These are phyloP conservation scores for Pseudopleuronectes americanus DNA, from an alignment of 2,797 vertebrate species.

Conservation along the genomic window DNA sequence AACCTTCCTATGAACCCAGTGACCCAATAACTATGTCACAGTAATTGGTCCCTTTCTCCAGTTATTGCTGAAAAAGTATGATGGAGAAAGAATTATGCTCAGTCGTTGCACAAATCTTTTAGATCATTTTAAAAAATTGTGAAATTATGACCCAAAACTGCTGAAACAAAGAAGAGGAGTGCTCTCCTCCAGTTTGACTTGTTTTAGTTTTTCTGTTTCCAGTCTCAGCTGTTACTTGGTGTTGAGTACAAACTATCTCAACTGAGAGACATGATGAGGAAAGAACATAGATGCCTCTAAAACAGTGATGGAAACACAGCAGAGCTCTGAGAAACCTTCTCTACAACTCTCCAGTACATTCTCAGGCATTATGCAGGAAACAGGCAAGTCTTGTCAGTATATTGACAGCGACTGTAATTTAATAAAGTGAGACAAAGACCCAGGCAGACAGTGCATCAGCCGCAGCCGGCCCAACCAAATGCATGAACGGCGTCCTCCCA, in stretches of 20 bases:
- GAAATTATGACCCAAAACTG: too few species aligned
- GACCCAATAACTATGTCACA: too few species aligned
- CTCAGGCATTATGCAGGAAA: slow-evolving; percentile 16
- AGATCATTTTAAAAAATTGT: too few species aligned
- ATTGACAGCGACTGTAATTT: slow-evolving; percentile 68
- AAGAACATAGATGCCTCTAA: not conserved
- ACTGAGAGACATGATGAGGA: not conserved
- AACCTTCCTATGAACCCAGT: too few species aligned
- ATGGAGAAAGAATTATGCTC: too few species aligned
- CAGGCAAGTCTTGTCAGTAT: slow-evolving; percentile 30
- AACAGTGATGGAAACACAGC: slow-evolving; percentile 1
- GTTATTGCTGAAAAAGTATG: too few species aligned
- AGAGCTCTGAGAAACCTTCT: not conserved
- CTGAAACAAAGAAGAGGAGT: too few species aligned
- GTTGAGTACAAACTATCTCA: not conserved
- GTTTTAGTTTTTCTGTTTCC: not conserved
- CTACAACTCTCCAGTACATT: not conserved
- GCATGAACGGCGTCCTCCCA: slow-evolving; percentile 47
- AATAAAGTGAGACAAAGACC: slow-evolving; percentile 66
- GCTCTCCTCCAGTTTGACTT: not conserved
- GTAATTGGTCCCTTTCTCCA: too few species aligned
- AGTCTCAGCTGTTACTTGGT: not conserved
- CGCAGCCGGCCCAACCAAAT: slow-evolving; percentile 14
- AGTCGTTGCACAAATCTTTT: too few species aligned
- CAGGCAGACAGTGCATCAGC: slow-evolving; percentile 41